phyloP scores from a whole-genome alignment of 2,888 invertebrate genomes.

The Falcaria lacertinaria region DNA sequence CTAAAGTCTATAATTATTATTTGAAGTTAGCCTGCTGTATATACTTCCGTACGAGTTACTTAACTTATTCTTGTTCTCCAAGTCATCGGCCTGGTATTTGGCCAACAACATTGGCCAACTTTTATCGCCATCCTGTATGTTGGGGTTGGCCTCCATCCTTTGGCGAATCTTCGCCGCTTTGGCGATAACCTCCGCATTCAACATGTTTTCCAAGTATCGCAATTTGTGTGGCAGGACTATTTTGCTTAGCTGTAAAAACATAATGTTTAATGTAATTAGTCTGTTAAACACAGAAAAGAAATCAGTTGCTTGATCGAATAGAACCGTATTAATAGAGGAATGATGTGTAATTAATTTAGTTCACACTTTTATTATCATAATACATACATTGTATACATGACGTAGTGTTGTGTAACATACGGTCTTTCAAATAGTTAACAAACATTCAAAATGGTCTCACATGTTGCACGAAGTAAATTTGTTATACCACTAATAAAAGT shows the following conservation, averaged over 20 bases:
- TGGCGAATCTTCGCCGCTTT: slow-evolving; percentile 65
- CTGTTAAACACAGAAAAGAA: background rate
- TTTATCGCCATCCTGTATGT: slow-evolving; percentile 50
- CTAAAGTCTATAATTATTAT: slow-evolving; percentile 4
- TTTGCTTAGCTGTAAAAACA: slow-evolving; percentile 52
- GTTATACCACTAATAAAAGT: too few species aligned
- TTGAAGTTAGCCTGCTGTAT: slow-evolving; percentile 36
- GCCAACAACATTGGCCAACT: slow-evolving; percentile 61
- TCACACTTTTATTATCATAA: too few species aligned
- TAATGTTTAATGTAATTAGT: background rate
- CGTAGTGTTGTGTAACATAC: too few species aligned
- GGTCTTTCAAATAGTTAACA: too few species aligned
- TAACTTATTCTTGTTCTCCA: slow-evolving; percentile 23
- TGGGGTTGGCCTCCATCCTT: slow-evolving; percentile 57
- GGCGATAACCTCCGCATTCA: slow-evolving; percentile 65
- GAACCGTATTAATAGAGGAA: too few species aligned
- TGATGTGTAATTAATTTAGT: too few species aligned
- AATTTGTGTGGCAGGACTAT: slow-evolving; percentile 67
- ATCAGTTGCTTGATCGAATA: too few species aligned
- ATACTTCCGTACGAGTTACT: slow-evolving; percentile 28
- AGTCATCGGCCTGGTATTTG: slow-evolving; percentile 51
- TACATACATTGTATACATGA: too few species aligned
- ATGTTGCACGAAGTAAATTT: background rate
- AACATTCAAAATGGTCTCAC: too few species aligned
- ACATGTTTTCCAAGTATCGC: slow-evolving; percentile 67